These are phyloP conservation scores for Lepidurus couesii DNA, from an alignment of 1,140 invertebrate genomes.

Conservation along the genomic window DNA sequence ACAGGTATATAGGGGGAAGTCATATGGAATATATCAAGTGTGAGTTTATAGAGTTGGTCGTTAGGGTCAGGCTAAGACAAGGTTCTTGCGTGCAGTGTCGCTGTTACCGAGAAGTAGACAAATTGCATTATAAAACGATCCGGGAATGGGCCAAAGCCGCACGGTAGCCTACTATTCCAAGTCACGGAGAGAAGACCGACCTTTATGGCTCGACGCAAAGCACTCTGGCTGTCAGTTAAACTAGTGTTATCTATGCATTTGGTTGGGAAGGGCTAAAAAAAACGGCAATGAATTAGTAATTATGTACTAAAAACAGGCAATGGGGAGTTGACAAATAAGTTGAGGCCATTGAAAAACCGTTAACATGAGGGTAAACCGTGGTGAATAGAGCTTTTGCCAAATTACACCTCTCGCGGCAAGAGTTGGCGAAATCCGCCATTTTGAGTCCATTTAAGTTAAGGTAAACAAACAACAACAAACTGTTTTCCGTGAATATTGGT, in stretches of 20 bases:
- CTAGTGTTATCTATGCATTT: too few relatives aligned
- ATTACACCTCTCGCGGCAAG: too few relatives aligned
- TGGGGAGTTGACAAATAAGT: conserved; percentile 2
- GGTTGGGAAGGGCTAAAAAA: background rate
- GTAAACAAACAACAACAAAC: too few relatives aligned
- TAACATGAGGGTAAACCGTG: background rate
- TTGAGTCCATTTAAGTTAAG: too few relatives aligned
- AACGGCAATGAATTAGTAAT: background rate
- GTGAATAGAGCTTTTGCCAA: too few relatives aligned
- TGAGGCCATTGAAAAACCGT: background rate
- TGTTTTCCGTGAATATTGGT: too few relatives aligned
- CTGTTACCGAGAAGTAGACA: background rate
- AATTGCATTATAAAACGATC: conserved; percentile 16
- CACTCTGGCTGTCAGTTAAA: too few relatives aligned
- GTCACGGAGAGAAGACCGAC: background rate
- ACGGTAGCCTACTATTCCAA: background rate
- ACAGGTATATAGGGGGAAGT: background rate
- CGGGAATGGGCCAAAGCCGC: background rate
- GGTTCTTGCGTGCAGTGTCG: conserved; percentile 1
- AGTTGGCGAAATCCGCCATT: too few relatives aligned
- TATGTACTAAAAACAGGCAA: background rate
- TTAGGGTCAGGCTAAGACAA: background rate
- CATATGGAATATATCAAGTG: background rate
- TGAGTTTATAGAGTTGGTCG: background rate
- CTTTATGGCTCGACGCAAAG: background rate